These are phyloP conservation scores for Coilia nasus DNA, from an alignment of 2,797 vertebrate genomes.

Conservation along the genomic window DNA sequence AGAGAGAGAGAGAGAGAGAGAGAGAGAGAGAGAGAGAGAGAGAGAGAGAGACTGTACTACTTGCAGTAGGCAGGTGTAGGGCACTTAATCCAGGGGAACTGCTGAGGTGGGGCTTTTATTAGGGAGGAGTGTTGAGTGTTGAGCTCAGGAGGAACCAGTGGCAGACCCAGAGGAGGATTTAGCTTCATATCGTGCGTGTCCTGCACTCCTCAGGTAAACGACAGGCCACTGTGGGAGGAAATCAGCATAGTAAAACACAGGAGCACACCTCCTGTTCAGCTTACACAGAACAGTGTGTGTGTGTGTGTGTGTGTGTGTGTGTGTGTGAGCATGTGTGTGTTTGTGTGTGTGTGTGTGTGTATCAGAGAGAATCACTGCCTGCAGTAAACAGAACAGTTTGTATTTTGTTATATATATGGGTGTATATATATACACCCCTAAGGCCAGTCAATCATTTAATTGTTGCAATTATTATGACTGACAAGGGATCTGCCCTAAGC, in stretches of 20 bases:
- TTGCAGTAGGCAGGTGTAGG: not conserved
- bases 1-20: not conserved
- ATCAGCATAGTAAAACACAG: no score
- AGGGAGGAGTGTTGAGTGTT: not conserved
- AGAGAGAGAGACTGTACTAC: slow-evolving; percentile 9
- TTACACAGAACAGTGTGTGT: no score
- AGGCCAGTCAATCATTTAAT: not conserved
- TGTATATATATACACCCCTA: not conserved
- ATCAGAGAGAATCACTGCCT: not conserved
- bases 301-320: no score
- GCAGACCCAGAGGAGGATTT: not conserved
- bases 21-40: not conserved
- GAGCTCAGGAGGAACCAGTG: not conserved
- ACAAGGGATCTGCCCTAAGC: not conserved
- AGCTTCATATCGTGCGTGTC: not conserved
- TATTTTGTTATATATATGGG: not conserved
- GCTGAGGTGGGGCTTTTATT: not conserved
- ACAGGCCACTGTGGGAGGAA: not conserved
- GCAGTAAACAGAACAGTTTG: no score
- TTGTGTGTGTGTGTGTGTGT: no score
- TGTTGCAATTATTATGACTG: not conserved
- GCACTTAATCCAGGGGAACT: not conserved
- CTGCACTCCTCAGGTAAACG: not conserved
- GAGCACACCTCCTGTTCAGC: not conserved
- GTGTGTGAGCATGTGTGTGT: no score